Conservation (phyloP, 2,797 vertebrate genomes). For the Poecilia wingei region DNA sequence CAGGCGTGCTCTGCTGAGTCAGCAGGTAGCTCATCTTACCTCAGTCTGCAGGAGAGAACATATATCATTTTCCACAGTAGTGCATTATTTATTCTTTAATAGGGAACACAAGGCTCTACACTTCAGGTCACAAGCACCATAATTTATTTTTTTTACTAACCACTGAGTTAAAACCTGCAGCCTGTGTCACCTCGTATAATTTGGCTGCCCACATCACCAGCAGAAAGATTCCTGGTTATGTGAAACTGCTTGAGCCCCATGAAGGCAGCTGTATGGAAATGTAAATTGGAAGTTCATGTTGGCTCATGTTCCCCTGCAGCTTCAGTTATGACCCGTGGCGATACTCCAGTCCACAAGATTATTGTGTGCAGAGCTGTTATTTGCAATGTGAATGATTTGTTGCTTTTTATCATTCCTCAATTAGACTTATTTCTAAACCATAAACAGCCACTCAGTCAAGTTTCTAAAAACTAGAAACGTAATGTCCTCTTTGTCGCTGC, state of each 20-base stretch:
- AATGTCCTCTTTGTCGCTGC: too few relatives aligned
- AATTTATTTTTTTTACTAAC: constrained; percentile 17
- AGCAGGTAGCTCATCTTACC: constrained; percentile 60
- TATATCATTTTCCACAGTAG: constrained; percentile 72
- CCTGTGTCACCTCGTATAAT: neutral
- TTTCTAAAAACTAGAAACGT: neutral
- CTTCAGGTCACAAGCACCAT: constrained; percentile 20
- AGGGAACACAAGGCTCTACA: constrained; percentile 28
- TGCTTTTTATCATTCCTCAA: neutral
- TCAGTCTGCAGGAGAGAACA: constrained; percentile 29
- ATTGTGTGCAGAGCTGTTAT: neutral
- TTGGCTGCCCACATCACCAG: neutral
- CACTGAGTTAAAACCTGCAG: neutral
- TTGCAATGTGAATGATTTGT: neutral
- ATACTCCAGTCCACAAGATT: neutral
- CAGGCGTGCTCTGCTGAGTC: constrained; percentile 40
- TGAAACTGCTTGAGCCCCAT: constrained; percentile 1
- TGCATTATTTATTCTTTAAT: constrained; percentile 76
- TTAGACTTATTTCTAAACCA: neutral
- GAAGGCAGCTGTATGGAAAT: neutral
- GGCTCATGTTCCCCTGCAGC: neutral
- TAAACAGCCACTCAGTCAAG: neutral
- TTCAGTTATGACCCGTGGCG: neutral
- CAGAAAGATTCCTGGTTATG: neutral
- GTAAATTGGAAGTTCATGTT: neutral